A percentile compares a stretch with the other conserved stretches of the same genome.
phyloP scores from a whole-genome alignment of 1,140 invertebrate species.

The Bactericera cockerelli region DNA sequence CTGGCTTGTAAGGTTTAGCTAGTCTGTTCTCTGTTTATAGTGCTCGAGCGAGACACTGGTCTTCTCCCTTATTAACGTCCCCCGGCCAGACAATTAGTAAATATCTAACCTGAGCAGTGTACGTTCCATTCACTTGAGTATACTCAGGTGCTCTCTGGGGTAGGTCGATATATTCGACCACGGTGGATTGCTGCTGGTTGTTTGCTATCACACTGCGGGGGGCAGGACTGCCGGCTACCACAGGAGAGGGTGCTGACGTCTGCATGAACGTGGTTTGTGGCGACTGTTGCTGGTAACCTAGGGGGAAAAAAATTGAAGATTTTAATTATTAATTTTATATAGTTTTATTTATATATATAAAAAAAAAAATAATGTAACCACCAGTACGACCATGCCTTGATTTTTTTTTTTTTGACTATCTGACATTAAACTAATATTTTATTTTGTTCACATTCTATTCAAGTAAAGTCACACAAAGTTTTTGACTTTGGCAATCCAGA shows the following conservation, averaged over 20 bases:
- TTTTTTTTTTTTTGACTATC: too few relatives aligned
- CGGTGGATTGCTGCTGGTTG: slow-evolving; percentile 13
- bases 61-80: too few relatives aligned
- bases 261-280: slow-evolving; percentile 11
- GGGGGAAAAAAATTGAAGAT: neutral
- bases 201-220: neutral
- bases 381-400: too few relatives aligned
- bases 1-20: too few relatives aligned
- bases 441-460: too few relatives aligned
- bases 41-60: too few relatives aligned
- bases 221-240: slow-evolving; percentile 16
- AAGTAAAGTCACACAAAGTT: too few relatives aligned
- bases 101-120: slow-evolving; percentile 18
- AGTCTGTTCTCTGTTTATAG: too few relatives aligned
- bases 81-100: too few relatives aligned
- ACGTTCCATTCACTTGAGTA: slow-evolving; percentile 20
- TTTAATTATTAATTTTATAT: neutral
- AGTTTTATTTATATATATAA: neutral
- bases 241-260: neutral
- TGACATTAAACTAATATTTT: too few relatives aligned
- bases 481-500: too few relatives aligned
- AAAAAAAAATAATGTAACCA: too few relatives aligned
- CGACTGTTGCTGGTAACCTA: slow-evolving; percentile 10
- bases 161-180: slow-evolving; percentile 19
- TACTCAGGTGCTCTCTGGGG: slow-evolving; percentile 21